phyloP scores from a whole-genome alignment of 2,888 invertebrate species.

The Pammene fasciana region DNA sequence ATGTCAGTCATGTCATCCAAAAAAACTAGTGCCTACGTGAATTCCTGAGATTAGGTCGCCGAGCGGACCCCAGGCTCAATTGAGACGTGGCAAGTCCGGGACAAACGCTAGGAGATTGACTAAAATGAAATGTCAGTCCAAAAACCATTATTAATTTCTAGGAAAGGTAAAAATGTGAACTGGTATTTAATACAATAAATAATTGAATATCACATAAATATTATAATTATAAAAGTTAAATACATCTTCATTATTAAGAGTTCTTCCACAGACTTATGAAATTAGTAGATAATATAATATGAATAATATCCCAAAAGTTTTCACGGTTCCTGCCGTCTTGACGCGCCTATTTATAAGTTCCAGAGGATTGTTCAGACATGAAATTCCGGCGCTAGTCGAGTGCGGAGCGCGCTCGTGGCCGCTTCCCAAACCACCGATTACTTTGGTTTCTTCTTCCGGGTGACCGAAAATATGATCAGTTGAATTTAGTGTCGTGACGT shows the following conservation, averaged over 20 bases:
- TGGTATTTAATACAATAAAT: no score
- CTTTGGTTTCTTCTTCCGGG: slow-evolving; percentile 41
- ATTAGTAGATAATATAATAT: slow-evolving; percentile 41
- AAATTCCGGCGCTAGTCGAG: slow-evolving; percentile 76
- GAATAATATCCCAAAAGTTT: slow-evolving; percentile 50
- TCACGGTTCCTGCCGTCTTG: slow-evolving; percentile 59
- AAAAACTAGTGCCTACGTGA: no score
- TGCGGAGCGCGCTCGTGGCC: slow-evolving; percentile 63
- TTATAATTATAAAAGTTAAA: no score
- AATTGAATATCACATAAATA: no score
- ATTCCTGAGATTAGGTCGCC: no score
- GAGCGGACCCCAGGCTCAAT: no score
- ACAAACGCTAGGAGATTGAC: no score
- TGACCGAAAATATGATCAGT: slow-evolving; percentile 57
- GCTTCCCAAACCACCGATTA: slow-evolving; percentile 51
- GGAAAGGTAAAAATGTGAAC: no score
- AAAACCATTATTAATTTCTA: no score
- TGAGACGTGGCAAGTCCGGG: no score
- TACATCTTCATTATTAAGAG: no score
- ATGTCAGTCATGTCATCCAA: no score
- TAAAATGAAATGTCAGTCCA: not conserved
- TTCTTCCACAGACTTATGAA: not conserved
- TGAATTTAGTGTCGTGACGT: slow-evolving; percentile 58
- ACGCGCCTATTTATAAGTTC: slow-evolving; percentile 83
- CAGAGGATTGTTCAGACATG: slow-evolving; percentile 74